Percentiles rank a stretch among this genome's conserved stretches.
phyloP scores from a whole-genome alignment of 1,140 invertebrate species.

The Ptiloglossa arizonensis region DNA sequence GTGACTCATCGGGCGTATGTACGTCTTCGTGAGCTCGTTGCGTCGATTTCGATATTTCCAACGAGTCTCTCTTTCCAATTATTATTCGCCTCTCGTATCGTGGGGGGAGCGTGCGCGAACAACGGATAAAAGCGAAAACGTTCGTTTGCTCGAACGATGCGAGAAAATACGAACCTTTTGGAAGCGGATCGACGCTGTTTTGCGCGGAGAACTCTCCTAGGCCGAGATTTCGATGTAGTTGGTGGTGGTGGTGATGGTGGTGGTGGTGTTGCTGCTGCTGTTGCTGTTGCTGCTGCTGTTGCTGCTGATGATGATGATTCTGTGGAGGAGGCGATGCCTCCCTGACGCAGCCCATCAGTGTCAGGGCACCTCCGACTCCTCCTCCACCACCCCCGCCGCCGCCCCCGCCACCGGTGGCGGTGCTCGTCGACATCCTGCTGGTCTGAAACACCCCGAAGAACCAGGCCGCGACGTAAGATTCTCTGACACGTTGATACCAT shows the following conservation, averaged over 20 bases:
- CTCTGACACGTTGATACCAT: constrained; percentile 69
- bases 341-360: constrained; percentile 81
- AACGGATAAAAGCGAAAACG: neutral
- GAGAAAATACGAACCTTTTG: constrained; percentile 73
- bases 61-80: too few relatives aligned
- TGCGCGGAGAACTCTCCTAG: constrained; percentile 60
- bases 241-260: constrained; percentile 52
- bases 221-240: constrained; percentile 43
- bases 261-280: constrained; percentile 56
- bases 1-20: too few relatives aligned
- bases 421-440: constrained; percentile 74
- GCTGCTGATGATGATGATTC: constrained; percentile 64
- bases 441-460: constrained; percentile 75
- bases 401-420: constrained; percentile 63
- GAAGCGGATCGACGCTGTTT: constrained; percentile 71
- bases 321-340: constrained; percentile 80
- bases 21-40: too few relatives aligned
- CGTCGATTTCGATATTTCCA: too few relatives aligned
- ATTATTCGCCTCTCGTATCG: too few relatives aligned
- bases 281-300: constrained; percentile 50
- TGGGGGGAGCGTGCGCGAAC: too few relatives aligned
- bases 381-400: constrained; percentile 60
- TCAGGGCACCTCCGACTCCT: constrained; percentile 77
- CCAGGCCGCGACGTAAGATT: constrained; percentile 69
- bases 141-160: neutral